Evolutionary conservation across 1,140 invertebrate species (phyloP), one percentile per base, ranked within the genome.

Genomic region (Globodera ellingtonae): DNA sequence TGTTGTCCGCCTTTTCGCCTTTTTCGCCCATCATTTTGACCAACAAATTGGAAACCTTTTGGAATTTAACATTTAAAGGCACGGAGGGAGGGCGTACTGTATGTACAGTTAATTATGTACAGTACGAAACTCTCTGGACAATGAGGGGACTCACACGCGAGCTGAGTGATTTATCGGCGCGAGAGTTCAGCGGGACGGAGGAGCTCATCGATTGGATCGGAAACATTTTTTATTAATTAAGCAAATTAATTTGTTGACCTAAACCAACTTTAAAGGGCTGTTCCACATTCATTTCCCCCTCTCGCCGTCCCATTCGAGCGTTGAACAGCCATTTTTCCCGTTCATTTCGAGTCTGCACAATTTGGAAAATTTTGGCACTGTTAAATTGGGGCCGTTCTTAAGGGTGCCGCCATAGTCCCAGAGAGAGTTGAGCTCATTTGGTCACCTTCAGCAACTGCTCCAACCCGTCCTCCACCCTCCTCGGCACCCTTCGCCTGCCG

Each of bases 1-100:
- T 62, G 21, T 67, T 46, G 21, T 66, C 62, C 1, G 56, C 62
- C 47, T 66, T 69, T 66, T 77, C 69, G 4, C 62, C 1, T 50
- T 44, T 44, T 46, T 24, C 9, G 4, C 62, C 75, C 65, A 77
- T 48, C 24, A 69, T 47, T 77, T 77, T 77, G 21, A 77, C 21
- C 24, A 77, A 21, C 47, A 77, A 47, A 77, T 67, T 67, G 10
- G 75, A 77, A 9, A 77, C 47, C 75, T 76, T 62, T 62, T 62
- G 35, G 35, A 3, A 35, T 35, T 35, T 35, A 35, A 35, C 35
- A 35, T 35, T 35, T 35, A 35, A 35, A 35, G 35, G 35, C 35
- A 35, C 35, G 35, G 35, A 35, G 35, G 35, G 35, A 35, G 35
- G 35, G 35, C 35, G 35, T 62, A 18, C 6, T 9, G 52, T 9